Evolutionary conservation across 2,888 invertebrate species (phyloP).

Genomic region (Muschampia plurimacula): DNA sequence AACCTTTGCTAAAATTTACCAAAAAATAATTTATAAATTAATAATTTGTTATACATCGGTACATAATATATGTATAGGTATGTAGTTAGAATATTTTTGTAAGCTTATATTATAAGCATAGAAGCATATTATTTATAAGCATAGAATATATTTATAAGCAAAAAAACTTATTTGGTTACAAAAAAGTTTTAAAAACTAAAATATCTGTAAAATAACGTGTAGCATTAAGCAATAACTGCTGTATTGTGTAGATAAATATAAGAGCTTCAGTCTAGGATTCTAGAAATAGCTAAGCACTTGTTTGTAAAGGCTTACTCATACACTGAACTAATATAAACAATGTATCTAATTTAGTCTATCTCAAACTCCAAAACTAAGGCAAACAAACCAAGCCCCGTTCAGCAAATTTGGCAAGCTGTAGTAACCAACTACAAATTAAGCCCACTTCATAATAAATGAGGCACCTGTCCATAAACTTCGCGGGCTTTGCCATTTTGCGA

Average conservation of each 20-base stretch:
- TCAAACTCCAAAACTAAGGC: slow-evolving; percentile 27
- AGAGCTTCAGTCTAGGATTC: no score
- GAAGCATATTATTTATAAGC: no score
- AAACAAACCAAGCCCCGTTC: slow-evolving; percentile 32
- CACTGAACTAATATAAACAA: slow-evolving; percentile 23
- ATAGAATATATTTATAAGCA: no score
- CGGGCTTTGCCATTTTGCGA: not conserved
- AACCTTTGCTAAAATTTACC: no score
- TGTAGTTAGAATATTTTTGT: no score
- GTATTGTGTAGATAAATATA: not conserved
- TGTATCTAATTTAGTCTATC: slow-evolving; percentile 27
- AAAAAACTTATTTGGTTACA: no score
- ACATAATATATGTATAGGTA: no score
- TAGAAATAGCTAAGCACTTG: slow-evolving; percentile 14
- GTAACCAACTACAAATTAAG: slow-evolving; percentile 20
- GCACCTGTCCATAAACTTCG: slow-evolving; percentile 7
- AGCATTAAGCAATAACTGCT: not conserved
- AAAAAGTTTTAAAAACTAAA: no score
- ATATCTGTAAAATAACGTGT: no score
- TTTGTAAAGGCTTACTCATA: slow-evolving; percentile 25
- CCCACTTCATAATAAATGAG: slow-evolving; percentile 14
- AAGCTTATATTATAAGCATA: no score
- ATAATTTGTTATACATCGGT: no score
- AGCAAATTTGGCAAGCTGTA: slow-evolving; percentile 25
- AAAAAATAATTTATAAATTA: no score